phyloP scores from a whole-genome alignment of 64 coral and sea anemone genomes.

The Montipora sp. region DNA sequence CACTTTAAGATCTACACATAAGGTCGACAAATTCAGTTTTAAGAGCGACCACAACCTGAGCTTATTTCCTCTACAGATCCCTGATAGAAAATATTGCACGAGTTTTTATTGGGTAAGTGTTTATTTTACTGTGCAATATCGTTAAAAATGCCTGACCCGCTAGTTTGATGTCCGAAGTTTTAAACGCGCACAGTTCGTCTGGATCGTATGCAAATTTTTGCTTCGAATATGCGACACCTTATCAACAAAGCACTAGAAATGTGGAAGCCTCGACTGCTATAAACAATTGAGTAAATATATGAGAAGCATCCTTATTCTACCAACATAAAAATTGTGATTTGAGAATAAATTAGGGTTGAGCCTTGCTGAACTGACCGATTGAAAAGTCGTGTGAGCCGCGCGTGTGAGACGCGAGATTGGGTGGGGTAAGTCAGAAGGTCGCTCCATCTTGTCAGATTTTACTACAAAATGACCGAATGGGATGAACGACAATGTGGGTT shows the following conservation, averaged over 20 bases:
- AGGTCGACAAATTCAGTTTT: not conserved
- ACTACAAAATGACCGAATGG: too few species aligned
- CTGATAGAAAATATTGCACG: not conserved
- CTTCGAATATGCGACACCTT: not conserved
- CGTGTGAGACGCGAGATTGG: too few species aligned
- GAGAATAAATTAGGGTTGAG: too few species aligned
- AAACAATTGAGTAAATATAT: not conserved
- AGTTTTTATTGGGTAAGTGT: not conserved
- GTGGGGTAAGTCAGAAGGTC: too few species aligned
- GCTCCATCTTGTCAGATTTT: too few species aligned
- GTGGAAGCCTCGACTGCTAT: not conserved
- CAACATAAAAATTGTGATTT: too few species aligned
- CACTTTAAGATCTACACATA: not conserved
- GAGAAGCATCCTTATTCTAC: too few species aligned
- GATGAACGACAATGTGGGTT: too few species aligned
- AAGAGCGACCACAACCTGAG: not conserved
- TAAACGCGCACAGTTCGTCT: not conserved
- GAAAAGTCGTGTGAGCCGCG: too few species aligned
- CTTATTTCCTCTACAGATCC: not conserved
- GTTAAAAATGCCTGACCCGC: not conserved
- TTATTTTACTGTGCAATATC: not conserved
- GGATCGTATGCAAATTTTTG: conserved; percentile 26
- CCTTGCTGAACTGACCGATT: too few species aligned
- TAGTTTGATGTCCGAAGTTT: not conserved
- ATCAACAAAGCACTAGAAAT: not conserved